phyloP scores from a whole-genome alignment of 2,888 invertebrate species.

The Tipula vernalis region DNA sequence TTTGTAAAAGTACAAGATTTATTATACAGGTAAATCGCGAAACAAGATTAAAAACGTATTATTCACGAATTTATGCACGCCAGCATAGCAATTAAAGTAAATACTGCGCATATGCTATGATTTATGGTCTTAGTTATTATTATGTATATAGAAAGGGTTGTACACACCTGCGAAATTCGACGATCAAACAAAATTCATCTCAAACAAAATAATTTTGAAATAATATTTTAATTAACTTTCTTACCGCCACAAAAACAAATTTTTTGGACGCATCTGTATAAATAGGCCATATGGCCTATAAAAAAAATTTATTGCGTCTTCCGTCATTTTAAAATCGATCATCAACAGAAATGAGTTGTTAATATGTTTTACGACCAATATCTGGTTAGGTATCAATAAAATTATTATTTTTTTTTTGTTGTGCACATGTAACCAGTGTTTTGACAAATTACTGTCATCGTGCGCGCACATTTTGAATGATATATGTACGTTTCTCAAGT shows the following conservation, averaged over 20 bases:
- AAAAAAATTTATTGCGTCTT: not conserved
- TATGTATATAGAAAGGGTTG: not conserved
- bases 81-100: not conserved
- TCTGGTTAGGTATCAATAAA: not conserved
- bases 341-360: not conserved
- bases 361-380: not conserved
- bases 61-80: not conserved
- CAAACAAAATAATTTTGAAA: not conserved
- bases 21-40: not conserved
- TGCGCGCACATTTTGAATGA: not conserved
- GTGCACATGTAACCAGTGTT: not conserved
- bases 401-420: too few relatives aligned
- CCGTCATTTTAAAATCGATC: not conserved
- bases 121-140: not conserved
- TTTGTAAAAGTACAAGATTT: not conserved
- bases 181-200: not conserved
- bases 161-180: not conserved
- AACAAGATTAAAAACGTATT: not conserved
- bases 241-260: too few relatives aligned
- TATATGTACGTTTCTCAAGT: not conserved
- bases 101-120: not conserved
- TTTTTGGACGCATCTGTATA: not conserved
- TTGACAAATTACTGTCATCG: conserved; percentile 4
- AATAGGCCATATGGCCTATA: not conserved
- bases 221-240: not conserved